phyloP scores from a whole-genome alignment of 2,888 invertebrate genomes.

The Polyommatus icarus region DNA sequence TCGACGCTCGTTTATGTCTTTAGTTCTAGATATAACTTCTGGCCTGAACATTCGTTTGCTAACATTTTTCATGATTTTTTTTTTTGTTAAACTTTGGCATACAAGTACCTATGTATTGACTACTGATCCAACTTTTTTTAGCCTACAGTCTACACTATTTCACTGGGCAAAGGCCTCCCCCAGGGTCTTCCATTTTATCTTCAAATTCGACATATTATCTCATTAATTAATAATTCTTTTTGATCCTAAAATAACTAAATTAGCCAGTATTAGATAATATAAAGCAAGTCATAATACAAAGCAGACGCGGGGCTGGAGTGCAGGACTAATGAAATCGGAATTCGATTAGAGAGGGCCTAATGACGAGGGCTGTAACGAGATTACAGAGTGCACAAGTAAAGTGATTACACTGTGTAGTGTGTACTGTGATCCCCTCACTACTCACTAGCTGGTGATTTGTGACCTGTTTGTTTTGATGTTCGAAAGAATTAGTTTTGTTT shows the following conservation, averaged over 20 bases:
- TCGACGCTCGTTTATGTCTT: constrained; percentile 1
- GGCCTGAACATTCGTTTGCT: background rate
- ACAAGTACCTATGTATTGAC: no score
- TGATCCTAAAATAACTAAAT: constrained; percentile 4
- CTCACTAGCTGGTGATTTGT: constrained; percentile 49
- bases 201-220: no score
- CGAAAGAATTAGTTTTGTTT: constrained; percentile 39
- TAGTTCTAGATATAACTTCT: background rate
- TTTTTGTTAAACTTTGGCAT: no score
- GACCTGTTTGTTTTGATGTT: constrained; percentile 42
- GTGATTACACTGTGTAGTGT: constrained; percentile 43
- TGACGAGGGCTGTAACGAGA: constrained; percentile 47
- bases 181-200: no score
- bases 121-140: no score
- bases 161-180: no score
- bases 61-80: background rate
- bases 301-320: constrained; percentile 36
- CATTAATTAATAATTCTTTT: background rate
- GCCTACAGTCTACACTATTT: no score
- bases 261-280: background rate
- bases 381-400: constrained; percentile 46
- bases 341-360: constrained; percentile 47
- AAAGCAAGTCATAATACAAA: constrained; percentile 24
- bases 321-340: constrained; percentile 46
- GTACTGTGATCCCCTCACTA: constrained; percentile 42